These are phyloP conservation scores for Nomada fabriciana DNA, from an alignment of 2,888 invertebrate species.

Conservation along the genomic window DNA sequence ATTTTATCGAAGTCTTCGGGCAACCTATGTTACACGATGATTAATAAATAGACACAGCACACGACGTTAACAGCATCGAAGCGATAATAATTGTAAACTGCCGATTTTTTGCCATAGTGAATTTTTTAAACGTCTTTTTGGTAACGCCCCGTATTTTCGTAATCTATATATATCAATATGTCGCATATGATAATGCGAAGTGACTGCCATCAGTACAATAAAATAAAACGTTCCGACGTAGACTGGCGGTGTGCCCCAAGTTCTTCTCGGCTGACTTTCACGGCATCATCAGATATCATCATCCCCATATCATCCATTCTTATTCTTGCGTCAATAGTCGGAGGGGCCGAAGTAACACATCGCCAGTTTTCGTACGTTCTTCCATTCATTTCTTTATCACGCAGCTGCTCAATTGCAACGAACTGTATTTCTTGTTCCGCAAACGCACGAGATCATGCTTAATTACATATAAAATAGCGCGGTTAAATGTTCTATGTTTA, in stretches of 20 bases:
- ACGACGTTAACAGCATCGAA: constrained; percentile 28
- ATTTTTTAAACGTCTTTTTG: constrained; percentile 26
- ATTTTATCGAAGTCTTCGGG: constrained; percentile 20
- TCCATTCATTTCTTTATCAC: neutral
- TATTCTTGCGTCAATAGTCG: constrained; percentile 82
- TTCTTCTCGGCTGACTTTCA: constrained; percentile 80
- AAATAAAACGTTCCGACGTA: constrained; percentile 23
- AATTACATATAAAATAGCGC: constrained; percentile 34
- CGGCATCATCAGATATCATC: constrained; percentile 80
- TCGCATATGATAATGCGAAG: constrained; percentile 24
- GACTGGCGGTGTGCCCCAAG: constrained; percentile 38
- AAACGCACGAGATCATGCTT: constrained; percentile 33
- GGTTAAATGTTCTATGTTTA: constrained; percentile 40
- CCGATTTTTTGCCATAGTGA: constrained; percentile 52
- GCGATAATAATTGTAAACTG: constrained; percentile 41
- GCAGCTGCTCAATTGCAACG: constrained; percentile 49
- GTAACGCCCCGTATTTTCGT: constrained; percentile 37
- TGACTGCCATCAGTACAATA: constrained; percentile 56
- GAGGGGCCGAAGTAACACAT: constrained; percentile 49
- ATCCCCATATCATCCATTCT: constrained; percentile 79
- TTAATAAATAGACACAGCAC: constrained; percentile 8
- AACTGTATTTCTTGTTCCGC: constrained; percentile 21
- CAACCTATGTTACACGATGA: constrained; percentile 30
- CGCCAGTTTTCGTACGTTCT: constrained; percentile 29
- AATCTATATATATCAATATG: constrained; percentile 31